Evolutionary conservation across 2,113 vertebrate species (phyloP), one percentile per base, ranked within the genome.

Genomic region (Ptilonorhynchus violaceus): DNA sequence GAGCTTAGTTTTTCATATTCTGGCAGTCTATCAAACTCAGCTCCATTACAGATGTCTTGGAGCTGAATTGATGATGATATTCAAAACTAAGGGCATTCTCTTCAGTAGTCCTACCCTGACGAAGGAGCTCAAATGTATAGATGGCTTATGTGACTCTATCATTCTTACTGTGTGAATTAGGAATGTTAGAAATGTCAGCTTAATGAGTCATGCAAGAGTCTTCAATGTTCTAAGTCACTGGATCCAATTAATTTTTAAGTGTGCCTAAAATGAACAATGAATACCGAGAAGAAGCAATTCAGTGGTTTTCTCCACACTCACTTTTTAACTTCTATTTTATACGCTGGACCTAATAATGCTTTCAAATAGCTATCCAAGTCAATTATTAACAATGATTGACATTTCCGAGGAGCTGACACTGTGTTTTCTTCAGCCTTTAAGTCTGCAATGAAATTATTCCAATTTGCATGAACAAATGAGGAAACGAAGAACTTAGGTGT

Each of bases 161-260:
- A 95, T 91, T 98, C 96, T 96, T 85, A 93, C 52, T 72, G 80
- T 90, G 80, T 33, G 52, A 97, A 96, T 97, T 92, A 90, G 92
- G 96, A 96, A 97, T 96, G 96, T 92, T 97, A 93, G 92, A 98
- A 98, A 98, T 97, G 97, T 97, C 97, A 98, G 97, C 93, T 98
- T 98, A 98, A 98, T 98, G 98, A 98, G 98, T 98, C 98, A 98
- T 98, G 97, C 96, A 97, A 88, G 94, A 92, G 33, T 53, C 92
- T 91, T 94, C 83, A 77, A 93, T 95, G 92, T 97, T 98, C 97
- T 96, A 81, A 97, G 97, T 81, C 97, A 97, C 85, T 89, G 88
- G 84, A 89, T 95, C 97, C 94, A 94, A 98, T 98, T 98, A 97
- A 96, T 97, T 97, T 91, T 94, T 82, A 95, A 95, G 59, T 94